Conservation (phyloP, 1,140 invertebrate genomes). For the Saccostrea cuccullata region DNA sequence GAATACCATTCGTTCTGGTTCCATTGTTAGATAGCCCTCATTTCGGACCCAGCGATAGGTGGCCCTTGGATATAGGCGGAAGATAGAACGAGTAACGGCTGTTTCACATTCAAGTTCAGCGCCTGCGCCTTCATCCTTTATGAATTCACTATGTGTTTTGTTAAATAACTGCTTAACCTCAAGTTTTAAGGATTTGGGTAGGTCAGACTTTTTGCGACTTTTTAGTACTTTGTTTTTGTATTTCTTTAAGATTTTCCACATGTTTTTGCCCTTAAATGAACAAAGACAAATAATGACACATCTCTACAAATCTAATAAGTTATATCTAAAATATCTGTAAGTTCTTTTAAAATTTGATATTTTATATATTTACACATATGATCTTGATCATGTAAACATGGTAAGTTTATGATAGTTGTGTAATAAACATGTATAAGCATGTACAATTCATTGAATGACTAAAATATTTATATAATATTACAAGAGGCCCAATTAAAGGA, state of each 20-base stretch:
- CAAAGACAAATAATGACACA: not conserved
- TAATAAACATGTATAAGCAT: no score
- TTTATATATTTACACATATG: no score
- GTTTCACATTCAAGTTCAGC: slow-evolving; percentile 43
- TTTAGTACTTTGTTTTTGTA: not conserved
- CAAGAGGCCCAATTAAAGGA: no score
- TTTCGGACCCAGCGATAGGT: slow-evolving; percentile 36
- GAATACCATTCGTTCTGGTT: slow-evolving; percentile 43
- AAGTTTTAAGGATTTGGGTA: not conserved
- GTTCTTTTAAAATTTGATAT: no score
- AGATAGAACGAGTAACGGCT: not conserved
- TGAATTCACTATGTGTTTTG: not conserved
- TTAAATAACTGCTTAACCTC: slow-evolving; percentile 4
- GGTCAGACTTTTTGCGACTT: not conserved
- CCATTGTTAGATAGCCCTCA: slow-evolving; percentile 13
- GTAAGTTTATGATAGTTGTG: no score
- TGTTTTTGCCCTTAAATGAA: not conserved
- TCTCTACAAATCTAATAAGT: no score
- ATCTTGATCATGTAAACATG: no score
- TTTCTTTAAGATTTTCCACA: slow-evolving; percentile 16
- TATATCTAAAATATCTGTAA: no score
- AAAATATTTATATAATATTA: no score
- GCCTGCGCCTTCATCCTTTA: slow-evolving; percentile 1
- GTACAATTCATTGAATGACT: no score
- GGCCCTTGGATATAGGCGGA: slow-evolving; percentile 32